Evolutionary conservation across 2,797 vertebrate genomes (phyloP).

Genomic region (Chrysolophus pictus): DNA sequence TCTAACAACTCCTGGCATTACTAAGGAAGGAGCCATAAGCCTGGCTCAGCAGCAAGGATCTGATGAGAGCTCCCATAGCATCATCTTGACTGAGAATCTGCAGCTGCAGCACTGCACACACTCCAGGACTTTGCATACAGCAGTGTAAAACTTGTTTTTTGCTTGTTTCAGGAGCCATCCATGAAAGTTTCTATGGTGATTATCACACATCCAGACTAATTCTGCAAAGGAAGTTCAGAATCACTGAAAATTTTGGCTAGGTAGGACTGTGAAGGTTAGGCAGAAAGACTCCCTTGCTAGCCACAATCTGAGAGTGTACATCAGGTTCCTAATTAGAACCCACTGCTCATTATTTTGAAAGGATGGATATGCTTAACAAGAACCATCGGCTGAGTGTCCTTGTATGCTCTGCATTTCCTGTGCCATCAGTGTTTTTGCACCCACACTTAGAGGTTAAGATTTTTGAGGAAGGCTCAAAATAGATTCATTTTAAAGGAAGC

Average conservation of each 20-base stretch:
- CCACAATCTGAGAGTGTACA: not conserved
- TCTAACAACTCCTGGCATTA: not conserved
- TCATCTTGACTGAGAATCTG: rapidly evolving
- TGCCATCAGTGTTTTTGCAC: not conserved
- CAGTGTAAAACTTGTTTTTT: not conserved
- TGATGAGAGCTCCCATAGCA: rapidly evolving
- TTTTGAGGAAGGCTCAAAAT: not conserved
- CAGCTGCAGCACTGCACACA: not conserved
- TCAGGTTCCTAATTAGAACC: constrained; percentile 9
- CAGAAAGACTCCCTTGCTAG: not conserved
- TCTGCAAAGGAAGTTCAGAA: not conserved
- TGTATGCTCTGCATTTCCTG: not conserved
- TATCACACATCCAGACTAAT: not conserved
- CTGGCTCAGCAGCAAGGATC: not conserved
- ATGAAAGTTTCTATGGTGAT: not conserved
- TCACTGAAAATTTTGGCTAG: not conserved
- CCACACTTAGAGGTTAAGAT: not conserved
- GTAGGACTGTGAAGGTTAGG: not conserved
- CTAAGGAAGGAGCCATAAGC: not conserved
- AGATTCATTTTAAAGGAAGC: not conserved
- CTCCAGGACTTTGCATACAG: not conserved
- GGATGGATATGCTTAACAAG: constrained; percentile 8
- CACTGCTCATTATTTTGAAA: constrained; percentile 26
- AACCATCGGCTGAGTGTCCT: constrained; percentile 8
- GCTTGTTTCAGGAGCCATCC: not conserved